Percentiles rank a stretch among this genome's conserved stretches.
phyloP scores from a whole-genome alignment of 2,797 vertebrate species.

The Prunella strophiata region DNA sequence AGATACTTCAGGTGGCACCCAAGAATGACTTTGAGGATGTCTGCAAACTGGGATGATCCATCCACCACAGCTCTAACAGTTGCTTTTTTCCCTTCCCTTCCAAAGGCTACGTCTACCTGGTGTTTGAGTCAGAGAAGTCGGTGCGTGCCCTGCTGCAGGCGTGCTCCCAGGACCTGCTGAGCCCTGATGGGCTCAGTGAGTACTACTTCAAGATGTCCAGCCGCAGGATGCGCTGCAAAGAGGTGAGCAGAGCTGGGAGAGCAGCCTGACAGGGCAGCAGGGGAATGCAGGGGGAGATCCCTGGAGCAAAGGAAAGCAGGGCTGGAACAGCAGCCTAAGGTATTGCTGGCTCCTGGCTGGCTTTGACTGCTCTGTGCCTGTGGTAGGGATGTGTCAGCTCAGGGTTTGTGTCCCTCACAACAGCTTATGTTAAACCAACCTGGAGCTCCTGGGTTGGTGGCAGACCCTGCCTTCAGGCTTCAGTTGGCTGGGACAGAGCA shows the following conservation, averaged over 20 bases:
- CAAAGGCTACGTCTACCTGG: constrained; percentile 94
- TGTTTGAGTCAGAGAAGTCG: constrained; percentile 97
- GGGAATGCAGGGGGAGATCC: background rate
- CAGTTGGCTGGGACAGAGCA: background rate
- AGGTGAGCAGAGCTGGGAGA: constrained; percentile 78
- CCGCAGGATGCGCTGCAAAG: constrained; percentile 98
- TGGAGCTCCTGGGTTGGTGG: background rate
- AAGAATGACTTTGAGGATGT: background rate
- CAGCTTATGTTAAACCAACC: background rate
- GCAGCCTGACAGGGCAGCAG: background rate
- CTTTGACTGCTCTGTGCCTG: background rate
- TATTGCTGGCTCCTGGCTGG: background rate
- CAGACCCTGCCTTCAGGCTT: background rate
- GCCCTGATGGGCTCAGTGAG: constrained; percentile 91
- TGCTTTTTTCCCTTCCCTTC: background rate
- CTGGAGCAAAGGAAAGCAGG: background rate
- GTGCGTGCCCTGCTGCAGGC: constrained; percentile 93
- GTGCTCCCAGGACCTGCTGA: constrained; percentile 93
- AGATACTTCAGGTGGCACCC: background rate
- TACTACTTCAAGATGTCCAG: constrained; percentile 99
- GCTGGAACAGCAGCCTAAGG: background rate
- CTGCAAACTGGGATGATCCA: background rate
- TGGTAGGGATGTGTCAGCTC: background rate
- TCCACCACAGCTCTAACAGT: background rate
- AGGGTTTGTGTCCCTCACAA: background rate